Base-by-base conservation (phyloP, 2,113 vertebrate genomes). In the Garra rufa region DNA sequence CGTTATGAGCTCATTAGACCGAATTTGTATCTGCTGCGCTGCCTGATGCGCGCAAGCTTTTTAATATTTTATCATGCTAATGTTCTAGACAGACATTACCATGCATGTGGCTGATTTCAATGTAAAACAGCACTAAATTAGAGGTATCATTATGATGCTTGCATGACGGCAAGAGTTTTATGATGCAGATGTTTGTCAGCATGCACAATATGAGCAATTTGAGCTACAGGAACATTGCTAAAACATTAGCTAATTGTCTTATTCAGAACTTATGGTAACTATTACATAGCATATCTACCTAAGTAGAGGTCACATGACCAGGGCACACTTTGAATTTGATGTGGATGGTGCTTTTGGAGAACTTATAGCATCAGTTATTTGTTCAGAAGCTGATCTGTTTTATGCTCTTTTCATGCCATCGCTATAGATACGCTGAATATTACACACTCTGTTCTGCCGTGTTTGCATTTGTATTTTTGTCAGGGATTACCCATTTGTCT, bases 271-370 rank as follows among this genome's bases (percentile, higher is more conserved):
- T 74, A 48, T 76, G 19, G 48, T 38, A 76, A 52, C 28, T 30
- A 46, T 80, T 80, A 46, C 17, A 14, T 44, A 30, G 41, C 41
- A 26, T 15, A 0, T 6, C n/a, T 2, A 1, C 19, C 30, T 79
- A 17, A 19, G 76, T 21, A 76, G 48, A 34, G 75, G 75, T 76
- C 48, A 38, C 48, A 13, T 19, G 28, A 76, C 28, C 48, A 57
- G 48, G 71, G 75, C 30, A 3, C 75, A 76, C 75, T 76, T 76
- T 57, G 75, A 76, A 76, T n/a, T 38, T 15, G 75, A 76, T 48
- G 38, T 3, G 50, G 30, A 55, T 26, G 69, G 48, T 76, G 48
- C 46, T 50, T 55, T 55, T 55, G 26, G 75, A 19, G 50, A 55
- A n/a, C n/a, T n/a, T n/a, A 34, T 81, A 17, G 38, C n/a, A 59